Percentiles rank a stretch among this genome's conserved stretches.
These are phyloP conservation scores for Typhlichthys subterraneus DNA, from an alignment of 2,797 vertebrate species.

Conservation along the genomic window DNA sequence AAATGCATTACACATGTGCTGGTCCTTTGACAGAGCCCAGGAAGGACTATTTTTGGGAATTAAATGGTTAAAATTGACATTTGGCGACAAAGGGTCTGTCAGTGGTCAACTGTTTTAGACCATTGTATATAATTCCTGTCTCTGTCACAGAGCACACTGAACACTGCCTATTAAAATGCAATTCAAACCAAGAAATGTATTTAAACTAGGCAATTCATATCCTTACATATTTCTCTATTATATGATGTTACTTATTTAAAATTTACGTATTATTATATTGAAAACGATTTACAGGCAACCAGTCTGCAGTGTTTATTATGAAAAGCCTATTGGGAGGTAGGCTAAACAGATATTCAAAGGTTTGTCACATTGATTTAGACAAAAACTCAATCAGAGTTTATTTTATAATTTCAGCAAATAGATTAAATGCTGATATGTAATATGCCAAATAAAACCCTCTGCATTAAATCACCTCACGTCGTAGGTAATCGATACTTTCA, in stretches of 20 bases:
- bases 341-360: too few species aligned
- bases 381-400: slow-evolving; percentile 28
- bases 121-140: slow-evolving; percentile 43
- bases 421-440: slow-evolving; percentile 13
- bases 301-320: too few species aligned
- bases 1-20: slow-evolving; percentile 57
- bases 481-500: slow-evolving; percentile 73
- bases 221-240: not conserved
- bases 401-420: slow-evolving; percentile 28
- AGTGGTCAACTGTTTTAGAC: slow-evolving; percentile 54
- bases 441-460: slow-evolving; percentile 7
- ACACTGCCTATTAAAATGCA: slow-evolving; percentile 24
- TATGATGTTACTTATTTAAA: not conserved
- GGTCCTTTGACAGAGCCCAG: slow-evolving; percentile 31
- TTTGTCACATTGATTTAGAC: not conserved
- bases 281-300: not conserved
- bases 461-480: slow-evolving; percentile 16
- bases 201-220: slow-evolving; percentile 42
- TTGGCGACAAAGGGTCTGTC: slow-evolving; percentile 44
- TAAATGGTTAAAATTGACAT: slow-evolving; percentile 56
- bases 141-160: slow-evolving; percentile 26
- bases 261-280: too few species aligned
- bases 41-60: slow-evolving; percentile 37
- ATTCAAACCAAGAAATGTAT: slow-evolving; percentile 48
- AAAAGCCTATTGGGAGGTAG: too few species aligned